Conservation (phyloP, 1,140 invertebrate species). For the Lamellibrachia luymesi region DNA sequence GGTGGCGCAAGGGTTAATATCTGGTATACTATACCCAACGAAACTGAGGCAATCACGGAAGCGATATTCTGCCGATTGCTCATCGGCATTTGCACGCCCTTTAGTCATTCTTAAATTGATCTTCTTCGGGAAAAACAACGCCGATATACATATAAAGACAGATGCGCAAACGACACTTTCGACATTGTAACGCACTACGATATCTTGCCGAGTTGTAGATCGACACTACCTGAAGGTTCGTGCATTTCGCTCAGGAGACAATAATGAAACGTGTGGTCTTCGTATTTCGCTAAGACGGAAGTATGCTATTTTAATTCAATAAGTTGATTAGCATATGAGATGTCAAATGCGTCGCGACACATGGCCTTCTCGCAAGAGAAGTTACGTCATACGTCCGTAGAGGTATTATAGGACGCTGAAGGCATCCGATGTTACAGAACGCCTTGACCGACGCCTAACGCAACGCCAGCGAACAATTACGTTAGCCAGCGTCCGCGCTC, state of each 20-base stretch:
- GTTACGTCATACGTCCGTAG: background rate
- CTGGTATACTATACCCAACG: background rate
- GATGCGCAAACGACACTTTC: background rate
- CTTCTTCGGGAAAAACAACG: background rate
- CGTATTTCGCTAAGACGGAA: background rate
- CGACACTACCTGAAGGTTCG: background rate
- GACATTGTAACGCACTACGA: background rate
- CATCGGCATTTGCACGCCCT: background rate
- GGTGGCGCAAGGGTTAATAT: background rate
- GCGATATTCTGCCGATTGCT: background rate
- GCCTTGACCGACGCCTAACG: background rate
- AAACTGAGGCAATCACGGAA: background rate
- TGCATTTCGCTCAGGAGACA: background rate
- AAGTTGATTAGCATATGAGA: background rate
- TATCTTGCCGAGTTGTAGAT: background rate
- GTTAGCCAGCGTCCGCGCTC: background rate
- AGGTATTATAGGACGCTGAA: background rate
- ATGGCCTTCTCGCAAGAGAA: background rate
- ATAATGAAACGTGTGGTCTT: background rate
- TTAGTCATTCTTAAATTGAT: slow-evolving; percentile 6
- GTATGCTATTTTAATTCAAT: background rate
- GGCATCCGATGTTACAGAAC: background rate
- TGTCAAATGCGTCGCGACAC: background rate
- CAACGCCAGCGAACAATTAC: background rate
- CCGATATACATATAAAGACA: background rate